phyloP scores from a whole-genome alignment of 2,888 invertebrate species.

The Diaprepes abbreviatus region DNA sequence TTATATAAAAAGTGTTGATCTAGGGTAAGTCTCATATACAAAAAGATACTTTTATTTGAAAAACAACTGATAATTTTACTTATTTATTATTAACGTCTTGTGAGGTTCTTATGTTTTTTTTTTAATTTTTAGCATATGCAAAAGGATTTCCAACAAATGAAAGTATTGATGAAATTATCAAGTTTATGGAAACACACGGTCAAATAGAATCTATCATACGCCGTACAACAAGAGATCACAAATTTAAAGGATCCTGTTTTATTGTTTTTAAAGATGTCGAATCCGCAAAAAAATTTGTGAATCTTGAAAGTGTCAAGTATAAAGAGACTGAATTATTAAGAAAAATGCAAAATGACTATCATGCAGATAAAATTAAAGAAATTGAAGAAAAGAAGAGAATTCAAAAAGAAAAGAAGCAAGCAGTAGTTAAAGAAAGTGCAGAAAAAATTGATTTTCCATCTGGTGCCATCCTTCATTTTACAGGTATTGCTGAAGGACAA shows the following conservation, averaged over 20 bases:
- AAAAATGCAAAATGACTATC: slow-evolving; percentile 80
- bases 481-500: slow-evolving; percentile 72
- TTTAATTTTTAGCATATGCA: slow-evolving; percentile 79
- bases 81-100: too few relatives aligned
- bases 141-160: slow-evolving; percentile 87
- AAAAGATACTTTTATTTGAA: too few relatives aligned
- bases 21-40: too few relatives aligned
- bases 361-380: slow-evolving; percentile 78
- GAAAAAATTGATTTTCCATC: slow-evolving; percentile 73
- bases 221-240: slow-evolving; percentile 73
- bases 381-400: slow-evolving; percentile 69
- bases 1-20: too few relatives aligned
- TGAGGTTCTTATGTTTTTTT: too few relatives aligned
- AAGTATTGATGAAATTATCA: slow-evolving; percentile 77
- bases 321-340: slow-evolving; percentile 79
- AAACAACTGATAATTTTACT: too few relatives aligned
- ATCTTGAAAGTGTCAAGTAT: slow-evolving; percentile 73
- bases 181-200: slow-evolving; percentile 80
- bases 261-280: slow-evolving; percentile 87
- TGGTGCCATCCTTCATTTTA: slow-evolving; percentile 81
- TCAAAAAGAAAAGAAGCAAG: slow-evolving; percentile 72
- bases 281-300: slow-evolving; percentile 84
- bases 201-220: slow-evolving; percentile 75
- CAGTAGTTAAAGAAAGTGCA: slow-evolving; percentile 64
- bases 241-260: slow-evolving; percentile 92